phyloP scores from a whole-genome alignment of 2,113 vertebrate genomes.

The Hippocampus guttulatus region DNA sequence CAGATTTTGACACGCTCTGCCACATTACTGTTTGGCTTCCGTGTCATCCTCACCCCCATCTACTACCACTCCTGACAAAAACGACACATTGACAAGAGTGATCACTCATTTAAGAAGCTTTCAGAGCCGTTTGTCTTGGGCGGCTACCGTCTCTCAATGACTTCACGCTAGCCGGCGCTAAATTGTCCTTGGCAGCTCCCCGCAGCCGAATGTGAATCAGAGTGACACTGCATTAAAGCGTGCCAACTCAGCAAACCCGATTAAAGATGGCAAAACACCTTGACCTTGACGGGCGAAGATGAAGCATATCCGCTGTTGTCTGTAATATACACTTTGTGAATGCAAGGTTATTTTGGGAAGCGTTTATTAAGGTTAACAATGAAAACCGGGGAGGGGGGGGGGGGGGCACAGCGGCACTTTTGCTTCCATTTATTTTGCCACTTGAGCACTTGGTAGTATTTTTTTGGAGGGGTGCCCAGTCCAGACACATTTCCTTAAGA shows the following conservation, averaged over 20 bases:
- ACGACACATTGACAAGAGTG: not conserved
- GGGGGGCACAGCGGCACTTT: constrained; percentile 34
- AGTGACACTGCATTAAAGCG: constrained; percentile 12
- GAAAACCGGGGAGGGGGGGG: not conserved
- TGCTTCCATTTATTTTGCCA: constrained; percentile 45
- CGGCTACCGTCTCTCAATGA: constrained; percentile 12
- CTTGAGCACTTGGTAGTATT: constrained; percentile 56
- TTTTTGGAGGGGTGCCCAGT: constrained; percentile 62
- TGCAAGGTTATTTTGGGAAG: not conserved
- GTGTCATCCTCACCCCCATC: not conserved
- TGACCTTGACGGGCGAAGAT: constrained; percentile 28
- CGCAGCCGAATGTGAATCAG: constrained; percentile 30
- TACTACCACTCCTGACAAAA: not conserved
- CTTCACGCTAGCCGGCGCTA: constrained; percentile 18
- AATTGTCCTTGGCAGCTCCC: constrained; percentile 30
- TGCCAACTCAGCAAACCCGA: constrained; percentile 37
- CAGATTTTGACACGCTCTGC: not conserved
- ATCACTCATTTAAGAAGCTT: constrained; percentile 17
- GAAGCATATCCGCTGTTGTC: not conserved
- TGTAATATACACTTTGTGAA: not conserved
- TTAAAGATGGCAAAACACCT: not conserved
- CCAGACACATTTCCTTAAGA: constrained; percentile 54
- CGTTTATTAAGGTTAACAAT: constrained; percentile 48
- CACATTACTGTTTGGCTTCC: not conserved
- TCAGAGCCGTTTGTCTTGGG: constrained; percentile 17